These are phyloP conservation scores for Nyctereutes procyonoides DNA, from an alignment of 2,113 vertebrate species.

Conservation along the genomic window DNA sequence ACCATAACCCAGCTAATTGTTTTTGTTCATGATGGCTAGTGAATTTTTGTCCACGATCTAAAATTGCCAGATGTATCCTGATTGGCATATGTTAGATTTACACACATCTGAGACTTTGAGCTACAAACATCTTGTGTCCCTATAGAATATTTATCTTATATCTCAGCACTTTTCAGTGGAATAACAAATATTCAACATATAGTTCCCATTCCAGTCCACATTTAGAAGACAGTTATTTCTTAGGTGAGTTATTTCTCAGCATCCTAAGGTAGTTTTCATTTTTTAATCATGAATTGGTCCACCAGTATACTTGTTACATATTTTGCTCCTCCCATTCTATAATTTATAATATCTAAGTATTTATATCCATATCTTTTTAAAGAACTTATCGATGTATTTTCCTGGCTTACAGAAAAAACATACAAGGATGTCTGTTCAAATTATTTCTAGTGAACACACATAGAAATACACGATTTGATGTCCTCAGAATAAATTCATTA, in stretches of 20 bases:
- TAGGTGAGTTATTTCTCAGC: background rate
- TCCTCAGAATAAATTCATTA: background rate
- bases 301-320: background rate
- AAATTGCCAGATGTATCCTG: background rate
- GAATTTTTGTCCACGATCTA: constrained; percentile 50
- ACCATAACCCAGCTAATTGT: constrained; percentile 45
- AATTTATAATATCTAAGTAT: background rate
- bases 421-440: background rate
- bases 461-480: background rate
- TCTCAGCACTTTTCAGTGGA: background rate
- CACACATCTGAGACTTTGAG: background rate
- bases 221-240: background rate
- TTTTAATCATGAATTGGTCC: background rate
- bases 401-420: background rate
- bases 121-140: background rate
- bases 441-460: background rate
- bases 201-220: background rate
- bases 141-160: background rate
- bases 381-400: background rate
- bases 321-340: background rate
- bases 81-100: background rate
- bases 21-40: constrained; percentile 30
- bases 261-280: background rate
- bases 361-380: background rate
- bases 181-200: background rate